These are phyloP conservation scores for Rhea pennata DNA, from an alignment of 2,113 vertebrate species.

Conservation along the genomic window DNA sequence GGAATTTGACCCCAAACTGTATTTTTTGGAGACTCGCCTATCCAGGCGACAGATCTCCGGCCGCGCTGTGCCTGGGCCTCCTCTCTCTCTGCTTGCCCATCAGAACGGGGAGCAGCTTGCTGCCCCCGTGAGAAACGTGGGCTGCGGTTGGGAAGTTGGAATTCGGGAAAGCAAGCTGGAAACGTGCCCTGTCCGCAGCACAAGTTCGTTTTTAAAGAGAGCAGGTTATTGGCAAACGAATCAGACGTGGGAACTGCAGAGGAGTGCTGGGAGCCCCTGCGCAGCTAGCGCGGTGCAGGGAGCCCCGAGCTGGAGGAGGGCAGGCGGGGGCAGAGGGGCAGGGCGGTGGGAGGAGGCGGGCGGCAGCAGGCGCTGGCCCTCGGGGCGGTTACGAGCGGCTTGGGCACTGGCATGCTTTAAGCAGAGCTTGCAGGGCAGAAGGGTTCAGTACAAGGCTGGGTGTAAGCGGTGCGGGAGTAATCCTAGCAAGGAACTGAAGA, in stretches of 20 bases:
- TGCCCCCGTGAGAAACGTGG: neutral
- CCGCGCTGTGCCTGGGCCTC: too few relatives aligned
- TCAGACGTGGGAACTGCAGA: constrained; percentile 22
- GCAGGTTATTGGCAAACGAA: constrained; percentile 31
- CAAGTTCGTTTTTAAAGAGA: constrained; percentile 23
- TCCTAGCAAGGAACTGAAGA: neutral
- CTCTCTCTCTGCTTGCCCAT: too few relatives aligned
- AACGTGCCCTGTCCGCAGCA: neutral
- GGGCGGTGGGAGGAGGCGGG: neutral
- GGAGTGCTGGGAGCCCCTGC: neutral
- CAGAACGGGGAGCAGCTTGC: neutral
- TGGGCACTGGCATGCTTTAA: too few relatives aligned
- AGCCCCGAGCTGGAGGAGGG: constrained; percentile 14
- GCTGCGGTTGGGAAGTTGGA: neutral
- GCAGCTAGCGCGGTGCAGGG: neutral
- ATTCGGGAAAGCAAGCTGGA: constrained; percentile 11
- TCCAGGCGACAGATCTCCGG: neutral
- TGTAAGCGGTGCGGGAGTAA: neutral
- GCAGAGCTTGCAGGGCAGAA: too few relatives aligned
- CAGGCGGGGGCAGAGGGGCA: neutral
- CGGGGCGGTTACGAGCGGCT: neutral
- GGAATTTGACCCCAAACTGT: neutral
- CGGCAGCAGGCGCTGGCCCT: fast-evolving
- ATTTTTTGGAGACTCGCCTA: neutral
- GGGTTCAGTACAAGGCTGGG: neutral